Percentiles rank a stretch among this genome's conserved stretches.
Conservation (phyloP, 2,113 vertebrate species). For the Ginglymostoma cirratum region DNA sequence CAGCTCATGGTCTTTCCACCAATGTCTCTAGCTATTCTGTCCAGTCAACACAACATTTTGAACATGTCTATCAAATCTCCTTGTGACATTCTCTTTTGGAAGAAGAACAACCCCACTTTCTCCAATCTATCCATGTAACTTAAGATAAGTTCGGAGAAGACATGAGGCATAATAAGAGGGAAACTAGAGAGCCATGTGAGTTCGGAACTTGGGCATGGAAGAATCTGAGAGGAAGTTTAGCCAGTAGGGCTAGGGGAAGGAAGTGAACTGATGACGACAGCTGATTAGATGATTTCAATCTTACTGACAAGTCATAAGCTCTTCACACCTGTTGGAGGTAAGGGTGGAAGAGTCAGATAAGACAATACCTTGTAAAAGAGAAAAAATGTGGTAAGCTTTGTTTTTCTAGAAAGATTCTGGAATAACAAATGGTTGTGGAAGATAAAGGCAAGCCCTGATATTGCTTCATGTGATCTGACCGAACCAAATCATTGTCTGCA, state of each 20-base stretch:
- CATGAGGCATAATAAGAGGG: neutral
- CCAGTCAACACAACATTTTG: neutral
- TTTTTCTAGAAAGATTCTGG: neutral
- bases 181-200: neutral
- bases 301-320: neutral
- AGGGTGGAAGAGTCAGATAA: too few species aligned
- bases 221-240: neutral
- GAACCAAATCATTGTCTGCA: neutral
- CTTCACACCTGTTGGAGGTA: neutral
- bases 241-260: neutral
- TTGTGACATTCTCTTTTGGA: too few species aligned
- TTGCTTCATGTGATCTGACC: too few species aligned
- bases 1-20: too few species aligned
- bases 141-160: neutral
- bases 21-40: too few species aligned
- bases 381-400: neutral
- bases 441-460: neutral
- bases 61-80: neutral
- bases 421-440: neutral
- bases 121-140: too few species aligned
- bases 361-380: neutral
- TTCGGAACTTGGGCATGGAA: neutral
- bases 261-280: neutral
- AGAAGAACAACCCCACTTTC: too few species aligned
- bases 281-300: neutral